phyloP scores from a whole-genome alignment of 2,888 invertebrate species.

The Amiota minor region DNA sequence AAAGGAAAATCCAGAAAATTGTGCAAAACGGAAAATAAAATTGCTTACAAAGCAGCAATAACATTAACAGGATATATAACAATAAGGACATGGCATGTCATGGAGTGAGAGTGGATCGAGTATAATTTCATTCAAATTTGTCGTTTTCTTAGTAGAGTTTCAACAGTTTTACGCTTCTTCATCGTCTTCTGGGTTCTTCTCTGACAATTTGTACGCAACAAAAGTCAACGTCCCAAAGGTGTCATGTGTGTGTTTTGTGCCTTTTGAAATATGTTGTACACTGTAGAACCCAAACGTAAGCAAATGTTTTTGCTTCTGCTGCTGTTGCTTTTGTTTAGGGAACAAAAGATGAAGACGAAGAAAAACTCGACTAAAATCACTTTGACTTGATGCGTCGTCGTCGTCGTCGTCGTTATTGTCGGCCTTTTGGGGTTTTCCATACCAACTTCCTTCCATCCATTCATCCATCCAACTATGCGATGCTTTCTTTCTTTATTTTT shows the following conservation, averaged over 20 bases:
- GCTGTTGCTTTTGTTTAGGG: too few relatives aligned
- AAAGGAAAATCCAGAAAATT: conserved; percentile 20
- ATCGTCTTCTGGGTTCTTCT: too few relatives aligned
- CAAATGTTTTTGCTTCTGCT: neutral
- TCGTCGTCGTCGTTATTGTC: too few relatives aligned
- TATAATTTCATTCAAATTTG: conserved; percentile 27
- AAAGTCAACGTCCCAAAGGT: conserved; percentile 32
- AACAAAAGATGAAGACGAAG: too few relatives aligned
- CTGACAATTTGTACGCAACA: neutral
- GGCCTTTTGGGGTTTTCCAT: too few relatives aligned
- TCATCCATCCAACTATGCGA: too few relatives aligned
- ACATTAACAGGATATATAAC: conserved; percentile 46
- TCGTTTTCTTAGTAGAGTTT: conserved; percentile 22
- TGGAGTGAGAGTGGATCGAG: neutral
- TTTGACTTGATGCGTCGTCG: too few relatives aligned
- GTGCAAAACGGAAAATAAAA: conserved; percentile 25
- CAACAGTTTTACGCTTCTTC: neutral
- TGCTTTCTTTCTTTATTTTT: conserved; percentile 13
- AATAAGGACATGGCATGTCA: neutral
- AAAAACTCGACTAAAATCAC: too few relatives aligned
- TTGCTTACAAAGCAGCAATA: conserved; percentile 45
- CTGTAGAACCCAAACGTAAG: neutral
- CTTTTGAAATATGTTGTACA: conserved; percentile 22
- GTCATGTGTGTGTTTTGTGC: conserved; percentile 24
- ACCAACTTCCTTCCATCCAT: conserved; percentile 28